phyloP scores from a whole-genome alignment of 2,113 vertebrate genomes.

The Australoheros scitulus region DNA sequence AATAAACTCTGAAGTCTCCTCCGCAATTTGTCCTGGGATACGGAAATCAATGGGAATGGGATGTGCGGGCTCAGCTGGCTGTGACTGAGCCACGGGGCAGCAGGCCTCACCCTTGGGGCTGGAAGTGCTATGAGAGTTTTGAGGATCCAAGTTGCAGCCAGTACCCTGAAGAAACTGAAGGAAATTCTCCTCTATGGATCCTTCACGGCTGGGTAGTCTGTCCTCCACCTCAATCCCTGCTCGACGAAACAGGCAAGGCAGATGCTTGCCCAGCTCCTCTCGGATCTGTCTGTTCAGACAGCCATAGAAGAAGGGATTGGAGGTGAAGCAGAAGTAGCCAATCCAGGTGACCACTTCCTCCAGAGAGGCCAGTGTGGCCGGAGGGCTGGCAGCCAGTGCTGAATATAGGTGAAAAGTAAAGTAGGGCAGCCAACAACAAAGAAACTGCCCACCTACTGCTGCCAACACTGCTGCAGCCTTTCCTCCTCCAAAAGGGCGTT shows the following conservation, averaged over 20 bases:
- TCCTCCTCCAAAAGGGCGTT: slow-evolving; percentile 90
- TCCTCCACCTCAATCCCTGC: slow-evolving; percentile 85
- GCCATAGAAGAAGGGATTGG: slow-evolving; percentile 97
- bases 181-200: slow-evolving; percentile 98
- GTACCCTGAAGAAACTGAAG: slow-evolving; percentile 97
- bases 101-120: slow-evolving; percentile 87
- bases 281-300: slow-evolving; percentile 97
- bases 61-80: slow-evolving; percentile 49
- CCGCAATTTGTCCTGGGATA: slow-evolving; percentile 77
- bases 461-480: slow-evolving; percentile 92
- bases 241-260: slow-evolving; percentile 91
- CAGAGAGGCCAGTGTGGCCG: slow-evolving; percentile 82
- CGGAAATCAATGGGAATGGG: slow-evolving; percentile 86
- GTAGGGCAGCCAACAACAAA: slow-evolving; percentile 97
- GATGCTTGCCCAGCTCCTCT: slow-evolving; percentile 90
- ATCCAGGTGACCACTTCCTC: slow-evolving; percentile 98
- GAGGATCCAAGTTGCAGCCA: slow-evolving; percentile 85
- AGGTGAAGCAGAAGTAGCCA: slow-evolving; percentile 96
- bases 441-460: slow-evolving; percentile 94
- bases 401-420: slow-evolving; percentile 97
- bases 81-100: slow-evolving; percentile 60
- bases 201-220: slow-evolving; percentile 91
- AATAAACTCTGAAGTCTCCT: slow-evolving; percentile 75
- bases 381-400: slow-evolving; percentile 84
- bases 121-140: slow-evolving; percentile 81